These are phyloP conservation scores for Nemotelus nigrinus DNA, from an alignment of 2,888 invertebrate species.

Conservation along the genomic window DNA sequence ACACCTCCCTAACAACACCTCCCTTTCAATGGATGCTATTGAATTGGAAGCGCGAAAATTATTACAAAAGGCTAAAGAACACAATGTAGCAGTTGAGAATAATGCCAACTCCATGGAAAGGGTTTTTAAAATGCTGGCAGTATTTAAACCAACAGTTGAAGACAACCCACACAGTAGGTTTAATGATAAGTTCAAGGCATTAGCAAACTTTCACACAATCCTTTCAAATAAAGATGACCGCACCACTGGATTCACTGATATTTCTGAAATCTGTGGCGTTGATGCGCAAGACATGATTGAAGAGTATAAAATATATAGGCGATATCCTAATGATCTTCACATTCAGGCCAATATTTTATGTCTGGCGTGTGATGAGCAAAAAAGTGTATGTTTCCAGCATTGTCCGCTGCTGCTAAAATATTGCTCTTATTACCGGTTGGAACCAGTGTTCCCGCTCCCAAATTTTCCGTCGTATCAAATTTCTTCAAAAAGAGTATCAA, in stretches of 20 bases:
- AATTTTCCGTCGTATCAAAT: too few species aligned
- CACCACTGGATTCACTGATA: neutral
- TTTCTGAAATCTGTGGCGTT: neutral
- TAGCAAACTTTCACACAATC: slow-evolving; percentile 1
- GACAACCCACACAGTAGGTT: neutral
- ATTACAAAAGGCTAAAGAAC: too few species aligned
- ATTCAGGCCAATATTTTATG: neutral
- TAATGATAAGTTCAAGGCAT: neutral
- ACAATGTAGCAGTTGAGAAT: too few species aligned
- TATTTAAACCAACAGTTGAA: neutral
- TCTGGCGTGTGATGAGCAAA: neutral
- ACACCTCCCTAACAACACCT: too few species aligned
- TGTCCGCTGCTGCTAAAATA: neutral
- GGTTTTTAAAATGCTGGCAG: neutral
- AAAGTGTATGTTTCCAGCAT: slow-evolving; percentile 1
- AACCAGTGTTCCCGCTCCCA: neutral
- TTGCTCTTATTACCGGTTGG: neutral
- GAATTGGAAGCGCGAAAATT: too few species aligned
- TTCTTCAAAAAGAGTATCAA: too few species aligned
- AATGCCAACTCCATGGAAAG: too few species aligned
- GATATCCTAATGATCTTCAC: neutral
- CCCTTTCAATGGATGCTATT: too few species aligned
- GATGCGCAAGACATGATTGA: neutral
- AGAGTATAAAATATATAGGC: neutral
- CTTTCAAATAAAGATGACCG: neutral